Percentiles rank a stretch among this genome's conserved stretches.
Conservation (phyloP, 2,113 vertebrate species). For the Gallinago jamesoni region DNA sequence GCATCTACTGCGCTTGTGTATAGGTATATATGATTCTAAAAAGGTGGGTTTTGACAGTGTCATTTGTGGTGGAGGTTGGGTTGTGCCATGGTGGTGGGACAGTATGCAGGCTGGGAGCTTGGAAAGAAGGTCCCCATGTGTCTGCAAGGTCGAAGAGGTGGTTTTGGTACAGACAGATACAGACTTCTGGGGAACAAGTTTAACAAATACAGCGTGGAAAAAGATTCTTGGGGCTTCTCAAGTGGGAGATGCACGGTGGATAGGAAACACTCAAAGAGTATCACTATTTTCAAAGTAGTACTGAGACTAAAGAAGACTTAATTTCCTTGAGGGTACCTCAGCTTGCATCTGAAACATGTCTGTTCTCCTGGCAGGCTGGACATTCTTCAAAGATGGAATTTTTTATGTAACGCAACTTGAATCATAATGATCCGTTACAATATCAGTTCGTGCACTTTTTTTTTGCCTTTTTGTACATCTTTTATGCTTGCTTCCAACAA, state of each 20-base stretch:
- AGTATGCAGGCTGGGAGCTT: neutral
- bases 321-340: neutral
- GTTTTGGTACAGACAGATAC: neutral
- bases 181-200: neutral
- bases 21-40: neutral
- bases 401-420: neutral
- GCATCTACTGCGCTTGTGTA: neutral
- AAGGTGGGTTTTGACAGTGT: neutral
- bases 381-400: neutral
- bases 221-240: neutral
- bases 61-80: neutral
- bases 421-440: neutral
- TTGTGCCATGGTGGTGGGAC: neutral
- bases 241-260: neutral
- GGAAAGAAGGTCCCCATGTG: neutral
- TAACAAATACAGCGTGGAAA: neutral
- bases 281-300: neutral
- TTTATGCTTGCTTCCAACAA: neutral
- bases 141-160: neutral
- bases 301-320: neutral
- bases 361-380: neutral
- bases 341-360: neutral
- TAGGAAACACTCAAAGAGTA: neutral
- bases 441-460: neutral
- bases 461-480: neutral